phyloP scores from a whole-genome alignment of 2,888 invertebrate genomes.

The Smittia aterrima region DNA sequence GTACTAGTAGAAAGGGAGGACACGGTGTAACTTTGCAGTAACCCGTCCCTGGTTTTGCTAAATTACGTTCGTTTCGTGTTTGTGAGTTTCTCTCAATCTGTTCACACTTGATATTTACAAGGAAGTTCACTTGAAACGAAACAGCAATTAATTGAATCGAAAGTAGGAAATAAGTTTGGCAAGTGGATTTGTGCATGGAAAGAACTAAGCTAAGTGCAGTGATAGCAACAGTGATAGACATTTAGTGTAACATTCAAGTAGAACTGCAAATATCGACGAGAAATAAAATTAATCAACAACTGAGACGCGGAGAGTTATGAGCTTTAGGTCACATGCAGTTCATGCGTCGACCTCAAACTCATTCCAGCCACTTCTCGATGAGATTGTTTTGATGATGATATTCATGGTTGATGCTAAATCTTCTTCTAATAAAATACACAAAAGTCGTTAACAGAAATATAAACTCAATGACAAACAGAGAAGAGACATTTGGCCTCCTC shows the following conservation, averaged over 20 bases:
- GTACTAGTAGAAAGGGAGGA: slow-evolving; percentile 40
- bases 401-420: slow-evolving; percentile 34
- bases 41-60: slow-evolving; percentile 13
- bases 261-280: slow-evolving; percentile 1
- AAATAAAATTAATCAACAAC: slow-evolving; percentile 17
- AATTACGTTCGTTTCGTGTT: neutral
- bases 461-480: neutral
- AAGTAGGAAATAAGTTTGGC: slow-evolving; percentile 23
- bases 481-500: neutral
- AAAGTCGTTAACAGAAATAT: slow-evolving; percentile 15
- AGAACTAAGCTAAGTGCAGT: slow-evolving; percentile 6
- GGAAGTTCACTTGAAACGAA: slow-evolving; percentile 13
- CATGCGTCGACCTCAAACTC: neutral
- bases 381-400: slow-evolving; percentile 40
- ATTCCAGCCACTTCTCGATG: neutral
- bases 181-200: slow-evolving; percentile 30
- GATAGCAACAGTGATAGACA: slow-evolving; percentile 38
- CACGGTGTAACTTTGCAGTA: neutral
- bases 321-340: neutral
- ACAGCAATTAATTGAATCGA: slow-evolving; percentile 19
- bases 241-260: slow-evolving; percentile 29
- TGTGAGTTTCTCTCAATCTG: neutral
- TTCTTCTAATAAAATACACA: slow-evolving; percentile 25
- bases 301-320: neutral
- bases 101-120: slow-evolving; percentile 14